Evolutionary conservation across 2,113 vertebrate species (phyloP).

Genomic region (Macquaria australasica): DNA sequence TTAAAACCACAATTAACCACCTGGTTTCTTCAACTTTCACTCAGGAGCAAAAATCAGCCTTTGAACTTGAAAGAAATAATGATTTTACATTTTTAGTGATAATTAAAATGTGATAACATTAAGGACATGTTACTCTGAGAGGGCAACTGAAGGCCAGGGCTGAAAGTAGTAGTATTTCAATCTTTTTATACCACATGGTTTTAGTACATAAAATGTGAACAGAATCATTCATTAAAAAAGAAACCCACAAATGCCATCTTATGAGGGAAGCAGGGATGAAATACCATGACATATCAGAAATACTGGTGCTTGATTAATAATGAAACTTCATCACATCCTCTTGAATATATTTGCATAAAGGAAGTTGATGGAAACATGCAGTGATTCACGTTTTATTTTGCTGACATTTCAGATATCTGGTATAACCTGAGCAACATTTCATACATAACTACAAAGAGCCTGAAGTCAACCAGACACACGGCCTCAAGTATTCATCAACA

Average conservation of each 20-base stretch:
- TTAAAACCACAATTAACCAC: too few species aligned
- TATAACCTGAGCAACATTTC: background rate
- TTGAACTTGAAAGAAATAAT: too few species aligned
- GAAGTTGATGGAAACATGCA: background rate
- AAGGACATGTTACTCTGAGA: background rate
- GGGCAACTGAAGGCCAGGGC: background rate
- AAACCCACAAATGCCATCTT: background rate
- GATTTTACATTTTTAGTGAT: too few species aligned
- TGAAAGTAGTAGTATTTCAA: background rate
- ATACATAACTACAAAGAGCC: background rate
- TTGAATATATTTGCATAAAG: background rate
- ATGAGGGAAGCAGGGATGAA: background rate
- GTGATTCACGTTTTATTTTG: background rate
- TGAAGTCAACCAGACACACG: background rate
- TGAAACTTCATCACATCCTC: background rate
- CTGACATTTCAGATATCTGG: background rate
- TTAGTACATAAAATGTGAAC: background rate
- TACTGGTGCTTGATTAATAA: background rate
- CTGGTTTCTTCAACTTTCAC: too few species aligned
- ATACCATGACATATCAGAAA: background rate
- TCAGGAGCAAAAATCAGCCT: too few species aligned
- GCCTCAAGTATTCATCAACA: conserved; percentile 27
- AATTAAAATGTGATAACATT: background rate
- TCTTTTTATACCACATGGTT: background rate
- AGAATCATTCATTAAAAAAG: too few species aligned